These are phyloP conservation scores for Ephestia elutella DNA, from an alignment of 1,140 invertebrate genomes.

Conservation along the genomic window DNA sequence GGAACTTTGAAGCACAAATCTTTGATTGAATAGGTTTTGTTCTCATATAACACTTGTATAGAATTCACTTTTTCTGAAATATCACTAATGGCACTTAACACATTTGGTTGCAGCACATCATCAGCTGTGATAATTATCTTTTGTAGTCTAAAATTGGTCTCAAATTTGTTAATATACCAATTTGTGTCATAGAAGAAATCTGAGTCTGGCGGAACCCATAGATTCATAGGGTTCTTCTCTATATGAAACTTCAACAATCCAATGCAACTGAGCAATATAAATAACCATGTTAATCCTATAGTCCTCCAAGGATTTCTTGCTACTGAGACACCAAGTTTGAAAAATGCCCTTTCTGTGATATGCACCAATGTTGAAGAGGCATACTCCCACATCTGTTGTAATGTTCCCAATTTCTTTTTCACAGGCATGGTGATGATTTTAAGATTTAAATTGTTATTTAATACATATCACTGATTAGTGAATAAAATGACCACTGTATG, in stretches of 20 bases:
- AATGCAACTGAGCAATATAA: constrained; percentile 71
- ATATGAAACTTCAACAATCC: constrained; percentile 77
- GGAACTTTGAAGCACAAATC: constrained; percentile 81
- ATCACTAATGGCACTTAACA: constrained; percentile 50
- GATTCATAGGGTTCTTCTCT: constrained; percentile 80
- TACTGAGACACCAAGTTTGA: constrained; percentile 68
- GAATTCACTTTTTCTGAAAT: constrained; percentile 51
- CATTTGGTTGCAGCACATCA: constrained; percentile 78
- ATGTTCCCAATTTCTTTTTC: constrained; percentile 44
- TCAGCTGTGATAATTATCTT: constrained; percentile 78
- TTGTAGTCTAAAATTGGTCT: constrained; percentile 78
- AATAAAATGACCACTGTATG: neutral
- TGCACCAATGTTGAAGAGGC: constrained; percentile 57
- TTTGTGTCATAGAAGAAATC: constrained; percentile 81
- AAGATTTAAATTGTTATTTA: neutral
- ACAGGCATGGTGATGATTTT: constrained; percentile 35
- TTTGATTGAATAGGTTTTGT: constrained; percentile 68
- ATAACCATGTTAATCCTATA: constrained; percentile 70
- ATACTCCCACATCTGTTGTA: constrained; percentile 63
- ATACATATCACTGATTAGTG: neutral
- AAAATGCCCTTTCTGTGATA: constrained; percentile 65
- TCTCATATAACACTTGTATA: constrained; percentile 41
- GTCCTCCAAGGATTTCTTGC: constrained; percentile 73
- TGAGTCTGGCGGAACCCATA: constrained; percentile 82
- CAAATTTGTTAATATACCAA: constrained; percentile 82